Evolutionary conservation across 2,888 invertebrate species (phyloP).

Genomic region (Euplexia lucipara): DNA sequence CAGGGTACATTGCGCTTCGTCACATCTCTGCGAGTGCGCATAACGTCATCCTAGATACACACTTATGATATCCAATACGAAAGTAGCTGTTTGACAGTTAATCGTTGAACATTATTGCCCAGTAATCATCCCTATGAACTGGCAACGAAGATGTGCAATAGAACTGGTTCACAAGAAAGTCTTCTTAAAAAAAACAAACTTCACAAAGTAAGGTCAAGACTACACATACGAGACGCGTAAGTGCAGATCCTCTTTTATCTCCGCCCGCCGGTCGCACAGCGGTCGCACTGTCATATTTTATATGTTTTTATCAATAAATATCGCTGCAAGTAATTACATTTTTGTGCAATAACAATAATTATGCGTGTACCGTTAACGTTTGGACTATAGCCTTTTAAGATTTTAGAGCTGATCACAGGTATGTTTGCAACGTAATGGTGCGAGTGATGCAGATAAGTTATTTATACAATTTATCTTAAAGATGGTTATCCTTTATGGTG

Average conservation of each 20-base stretch:
- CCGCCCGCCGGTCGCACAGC: conserved; percentile 78
- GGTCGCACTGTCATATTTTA: conserved; percentile 84
- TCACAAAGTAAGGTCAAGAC: conserved; percentile 61
- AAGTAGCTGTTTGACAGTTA: too few species aligned
- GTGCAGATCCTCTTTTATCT: conserved; percentile 89
- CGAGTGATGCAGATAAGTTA: conserved; percentile 48
- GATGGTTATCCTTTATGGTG: conserved; percentile 37
- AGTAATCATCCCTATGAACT: too few species aligned
- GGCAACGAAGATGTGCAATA: too few species aligned
- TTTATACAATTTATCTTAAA: conserved; percentile 37
- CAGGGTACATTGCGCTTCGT: too few species aligned
- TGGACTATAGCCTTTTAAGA: conserved; percentile 60
- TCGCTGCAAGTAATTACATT: conserved; percentile 72
- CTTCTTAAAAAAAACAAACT: not conserved
- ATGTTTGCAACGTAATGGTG: conserved; percentile 34
- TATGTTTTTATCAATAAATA: conserved; percentile 85
- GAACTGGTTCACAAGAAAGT: not conserved
- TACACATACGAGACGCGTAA: conserved; percentile 85
- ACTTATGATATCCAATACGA: too few species aligned
- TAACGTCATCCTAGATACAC: too few species aligned
- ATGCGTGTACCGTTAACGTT: conserved; percentile 66
- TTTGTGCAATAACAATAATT: conserved; percentile 73
- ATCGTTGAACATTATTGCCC: too few species aligned
- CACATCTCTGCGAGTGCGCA: too few species aligned
- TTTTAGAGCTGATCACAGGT: conserved; percentile 51